phyloP scores from a whole-genome alignment of 2,797 vertebrate species.

The Phataginus tetradactyla region DNA sequence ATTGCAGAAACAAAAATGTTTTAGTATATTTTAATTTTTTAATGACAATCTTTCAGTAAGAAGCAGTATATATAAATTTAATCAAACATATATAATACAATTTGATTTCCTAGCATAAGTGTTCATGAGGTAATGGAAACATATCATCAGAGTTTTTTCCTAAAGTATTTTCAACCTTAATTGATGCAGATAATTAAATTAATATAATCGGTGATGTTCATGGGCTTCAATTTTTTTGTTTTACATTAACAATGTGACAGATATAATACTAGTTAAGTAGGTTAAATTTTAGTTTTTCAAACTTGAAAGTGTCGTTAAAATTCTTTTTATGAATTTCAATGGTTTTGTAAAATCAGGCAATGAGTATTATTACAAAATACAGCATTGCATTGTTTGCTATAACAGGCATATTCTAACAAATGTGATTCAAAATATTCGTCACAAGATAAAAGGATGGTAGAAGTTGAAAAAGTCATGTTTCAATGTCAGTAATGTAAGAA shows the following conservation, averaged over 20 bases:
- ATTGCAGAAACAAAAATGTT: not conserved
- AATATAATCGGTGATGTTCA: not conserved
- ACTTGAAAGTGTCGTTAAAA: slow-evolving; percentile 20
- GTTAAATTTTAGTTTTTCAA: not conserved
- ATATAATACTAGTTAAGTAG: not conserved
- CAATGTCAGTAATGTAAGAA: not conserved
- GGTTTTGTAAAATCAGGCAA: slow-evolving; percentile 5
- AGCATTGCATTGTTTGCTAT: not conserved
- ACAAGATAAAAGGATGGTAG: not conserved
- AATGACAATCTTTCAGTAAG: not conserved
- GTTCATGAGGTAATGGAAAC: not conserved
- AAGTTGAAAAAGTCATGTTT: not conserved
- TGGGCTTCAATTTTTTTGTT: not conserved
- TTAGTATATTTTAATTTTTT: not conserved
- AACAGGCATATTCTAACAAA: not conserved
- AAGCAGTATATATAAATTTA: not conserved
- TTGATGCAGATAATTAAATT: not conserved
- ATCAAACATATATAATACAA: not conserved
- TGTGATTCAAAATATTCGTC: not conserved
- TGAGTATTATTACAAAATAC: not conserved
- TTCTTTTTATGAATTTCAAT: not conserved
- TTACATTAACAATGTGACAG: not conserved
- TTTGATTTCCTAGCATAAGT: not conserved
- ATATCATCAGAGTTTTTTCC: not conserved
- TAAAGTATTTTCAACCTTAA: not conserved